These are phyloP conservation scores for Erebia epiphron DNA, from an alignment of 2,888 invertebrate genomes.

Conservation along the genomic window DNA sequence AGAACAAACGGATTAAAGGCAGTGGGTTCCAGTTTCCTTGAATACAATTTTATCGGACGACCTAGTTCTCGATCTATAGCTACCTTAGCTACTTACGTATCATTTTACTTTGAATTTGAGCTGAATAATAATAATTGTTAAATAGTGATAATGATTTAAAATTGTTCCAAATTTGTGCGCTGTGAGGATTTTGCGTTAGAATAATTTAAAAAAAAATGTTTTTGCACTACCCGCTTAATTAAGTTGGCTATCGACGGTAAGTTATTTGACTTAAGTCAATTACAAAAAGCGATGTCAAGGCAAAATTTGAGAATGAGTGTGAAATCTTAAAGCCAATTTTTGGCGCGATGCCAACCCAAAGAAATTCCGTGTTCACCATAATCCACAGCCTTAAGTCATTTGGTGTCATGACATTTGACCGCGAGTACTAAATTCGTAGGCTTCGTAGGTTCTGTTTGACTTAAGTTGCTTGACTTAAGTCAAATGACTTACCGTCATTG, in stretches of 20 bases:
- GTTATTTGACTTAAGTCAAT: no score
- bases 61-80: not conserved
- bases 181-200: conserved; percentile 48
- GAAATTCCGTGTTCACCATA: no score
- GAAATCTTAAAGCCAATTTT: no score
- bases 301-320: no score
- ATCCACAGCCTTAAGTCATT: no score
- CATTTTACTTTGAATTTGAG: conserved; percentile 30
- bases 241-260: not conserved
- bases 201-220: conserved; percentile 27
- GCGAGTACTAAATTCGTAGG: no score
- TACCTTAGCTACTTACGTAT: not conserved
- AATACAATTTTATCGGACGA: not conserved
- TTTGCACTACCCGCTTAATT: conserved; percentile 7
- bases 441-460: no score
- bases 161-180: conserved; percentile 61
- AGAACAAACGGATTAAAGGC: conserved; percentile 6
- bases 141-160: conserved; percentile 42
- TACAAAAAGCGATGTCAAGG: no score
- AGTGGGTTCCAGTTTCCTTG: not conserved
- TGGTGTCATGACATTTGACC: no score
- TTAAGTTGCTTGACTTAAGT: no score
- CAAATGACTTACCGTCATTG: no score
- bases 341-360: no score
- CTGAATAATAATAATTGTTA: conserved; percentile 29